Base-by-base conservation (phyloP, 2,113 vertebrate species). In the Rhinolophus sinicus region DNA sequence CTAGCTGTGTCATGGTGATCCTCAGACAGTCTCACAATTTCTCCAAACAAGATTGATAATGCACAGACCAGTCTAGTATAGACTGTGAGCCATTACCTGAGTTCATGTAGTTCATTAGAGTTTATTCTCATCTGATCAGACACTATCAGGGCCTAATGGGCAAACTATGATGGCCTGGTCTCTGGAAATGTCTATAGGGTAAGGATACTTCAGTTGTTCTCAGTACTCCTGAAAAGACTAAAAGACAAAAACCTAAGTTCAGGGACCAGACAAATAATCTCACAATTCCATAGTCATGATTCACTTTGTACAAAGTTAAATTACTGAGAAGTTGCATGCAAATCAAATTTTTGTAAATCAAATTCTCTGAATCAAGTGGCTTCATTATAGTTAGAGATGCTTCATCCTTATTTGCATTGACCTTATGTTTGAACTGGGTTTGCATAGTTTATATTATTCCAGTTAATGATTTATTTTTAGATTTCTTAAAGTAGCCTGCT, bases 381-480 rank as follows among this genome's bases (percentile, higher is more conserved):
- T 91, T 80, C 33, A 3, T 91, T 95, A 56, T 67, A 85, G 90
- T 72, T 87, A 40, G n/a, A 90, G 52, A 72, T 92, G 24, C 24
- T 95, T 92, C 44, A 58, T 83, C 80, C 83, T 96, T 76, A 76
- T 95, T 92, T 95, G 18, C 22, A 58, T 21, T 65, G 69, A 90
- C 56, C 44, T 93, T 95, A 92, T 78, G 84, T 92, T 89, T 64
- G 28, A 95, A 91, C 62, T 92, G 50, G 12, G 54, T 93, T 96
- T 93, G 76, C 72, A 70, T 76, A 84, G 60, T 72, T 95, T 58
- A 13, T 89, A 13, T 92, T 82, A 75, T 70, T 84, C 30, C 12
- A 88, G 30, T 64, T 76, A 69, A 92, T 93, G 28, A 94, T 65
- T 73, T 73, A 78, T 72, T 77, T 95, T 86, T 93, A 82, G 50